These are phyloP conservation scores for Sebastes elongatus DNA, from an alignment of 2,797 vertebrate genomes.

Conservation along the genomic window DNA sequence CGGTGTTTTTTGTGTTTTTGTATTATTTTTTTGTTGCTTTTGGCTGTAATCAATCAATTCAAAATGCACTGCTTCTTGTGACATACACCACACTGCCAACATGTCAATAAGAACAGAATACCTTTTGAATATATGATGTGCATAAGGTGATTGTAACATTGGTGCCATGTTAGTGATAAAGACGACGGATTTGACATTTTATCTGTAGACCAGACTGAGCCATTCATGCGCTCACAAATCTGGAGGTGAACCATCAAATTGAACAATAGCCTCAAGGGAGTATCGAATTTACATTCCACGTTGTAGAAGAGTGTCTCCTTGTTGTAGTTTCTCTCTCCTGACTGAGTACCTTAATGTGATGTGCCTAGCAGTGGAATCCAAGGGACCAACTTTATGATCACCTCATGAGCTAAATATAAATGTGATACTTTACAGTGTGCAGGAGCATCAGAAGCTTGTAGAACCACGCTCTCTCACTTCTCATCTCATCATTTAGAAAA, in stretches of 20 bases:
- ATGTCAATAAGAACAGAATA: constrained; percentile 53
- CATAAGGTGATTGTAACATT: constrained; percentile 85
- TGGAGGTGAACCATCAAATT: constrained; percentile 30
- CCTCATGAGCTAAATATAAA: constrained; percentile 77
- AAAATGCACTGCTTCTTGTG: constrained; percentile 78
- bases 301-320: constrained; percentile 55
- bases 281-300: constrained; percentile 77
- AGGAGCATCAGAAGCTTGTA: constrained; percentile 63
- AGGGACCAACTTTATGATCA: constrained; percentile 85
- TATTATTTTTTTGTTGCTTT: constrained; percentile 66
- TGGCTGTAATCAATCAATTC: constrained; percentile 82
- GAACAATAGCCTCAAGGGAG: constrained; percentile 52
- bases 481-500: constrained; percentile 57
- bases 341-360: constrained; percentile 61
- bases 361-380: constrained; percentile 62
- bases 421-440: constrained; percentile 71
- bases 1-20: constrained; percentile 61
- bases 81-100: constrained; percentile 68
- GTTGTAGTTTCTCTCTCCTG: constrained; percentile 51
- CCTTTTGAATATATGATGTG: constrained; percentile 45
- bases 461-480: constrained; percentile 52
- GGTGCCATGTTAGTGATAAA: constrained; percentile 62
- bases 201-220: constrained; percentile 44
- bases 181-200: constrained; percentile 41
- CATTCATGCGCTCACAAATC: constrained; percentile 35